Evolutionary conservation across 1,140 invertebrate genomes (phyloP).

Genomic region (Proctacanthus coquilletti): DNA sequence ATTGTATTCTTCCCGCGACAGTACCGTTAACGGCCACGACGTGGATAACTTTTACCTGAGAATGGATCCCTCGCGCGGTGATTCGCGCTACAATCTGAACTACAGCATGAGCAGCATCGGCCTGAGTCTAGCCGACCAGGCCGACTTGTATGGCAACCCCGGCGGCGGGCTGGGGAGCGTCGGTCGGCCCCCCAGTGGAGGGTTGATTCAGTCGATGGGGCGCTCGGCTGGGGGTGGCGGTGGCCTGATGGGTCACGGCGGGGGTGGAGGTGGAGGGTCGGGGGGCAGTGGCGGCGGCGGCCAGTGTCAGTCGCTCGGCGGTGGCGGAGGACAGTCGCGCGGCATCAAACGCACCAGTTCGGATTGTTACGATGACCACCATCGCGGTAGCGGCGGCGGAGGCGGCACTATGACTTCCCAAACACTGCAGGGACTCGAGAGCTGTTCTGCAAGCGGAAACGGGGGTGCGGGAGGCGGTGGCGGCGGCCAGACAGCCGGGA

Average conservation of each 20-base stretch:
- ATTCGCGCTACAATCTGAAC: conserved; percentile 69
- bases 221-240: conserved; percentile 34
- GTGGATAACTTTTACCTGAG: conserved; percentile 46
- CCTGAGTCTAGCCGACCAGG: conserved; percentile 53
- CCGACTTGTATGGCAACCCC: conserved; percentile 58
- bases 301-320: conserved; percentile 22
- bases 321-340: conserved; percentile 22
- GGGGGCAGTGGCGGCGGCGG: conserved; percentile 38
- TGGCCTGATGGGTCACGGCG: conserved; percentile 25
- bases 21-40: conserved; percentile 30
- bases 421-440: conserved; percentile 34
- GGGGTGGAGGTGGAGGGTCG: conserved; percentile 18
- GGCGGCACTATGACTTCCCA: conserved; percentile 33
- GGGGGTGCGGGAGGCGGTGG: conserved; percentile 14
- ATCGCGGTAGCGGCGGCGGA: conserved; percentile 28
- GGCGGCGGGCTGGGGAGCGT: conserved; percentile 14
- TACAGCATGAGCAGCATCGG: conserved; percentile 55
- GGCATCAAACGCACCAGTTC: conserved; percentile 51
- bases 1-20: too few species aligned
- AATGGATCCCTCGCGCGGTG: conserved; percentile 65
- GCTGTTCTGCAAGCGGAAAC: conserved; percentile 36
- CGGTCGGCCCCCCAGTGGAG: conserved; percentile 41
- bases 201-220: conserved; percentile 34
- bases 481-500: conserved; percentile 35
- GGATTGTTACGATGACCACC: conserved; percentile 63